Base-by-base conservation (phyloP, 1,140 invertebrate species). In the Papilio xuthus region DNA sequence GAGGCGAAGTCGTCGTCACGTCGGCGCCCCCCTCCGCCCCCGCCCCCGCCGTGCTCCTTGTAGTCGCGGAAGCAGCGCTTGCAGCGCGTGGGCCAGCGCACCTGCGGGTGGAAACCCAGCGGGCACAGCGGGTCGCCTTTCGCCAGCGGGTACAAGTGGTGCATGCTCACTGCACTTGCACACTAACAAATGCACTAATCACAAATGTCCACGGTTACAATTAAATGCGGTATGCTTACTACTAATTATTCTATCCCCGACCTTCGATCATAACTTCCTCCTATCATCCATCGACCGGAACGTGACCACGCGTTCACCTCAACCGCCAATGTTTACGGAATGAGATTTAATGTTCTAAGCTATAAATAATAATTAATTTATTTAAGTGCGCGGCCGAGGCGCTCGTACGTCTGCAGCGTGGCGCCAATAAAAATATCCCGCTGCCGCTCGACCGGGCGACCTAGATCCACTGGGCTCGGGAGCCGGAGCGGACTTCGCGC, bases 31-130 rank as follows among this genome's bases (percentile, higher is more conserved):
- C 96, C 96, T 18, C 96, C 97, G 93, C 56, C 95, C 96, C n/a
- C 96, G 56, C 95, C 96, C 18, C 96, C 96, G n/a, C 96, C 97
- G 93, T 98, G 97, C 86, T 98, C 97, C 92, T 98, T 98, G 93
- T 98, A 98, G 89, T 98, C 98, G 95, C 98, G 96, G 95, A 98
- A 98, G 92, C 98, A 99, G 82, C 98, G 94, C 94, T 98, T 98
- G 94, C 98, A 98, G 82, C 97, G 95, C 56, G 97, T 98, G 18
- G 98, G 98, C 97, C 98, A 98, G 83, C 98, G 95, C 80, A 98
- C 97, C 94, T 98, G 98, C 26, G 98, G 98, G 94, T 98, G 97
- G 90, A 99, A 99, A n/a, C 98, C 98, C 87, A 98, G 94, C 32
- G 97, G 97, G 90, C 98, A 98, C 77, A 98, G 94, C 56, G 97